Percentiles rank a stretch among this genome's conserved stretches.
These are phyloP conservation scores for Drosophila nr. fundita DNA, from an alignment of 2,888 invertebrate genomes.

Conservation along the genomic window DNA sequence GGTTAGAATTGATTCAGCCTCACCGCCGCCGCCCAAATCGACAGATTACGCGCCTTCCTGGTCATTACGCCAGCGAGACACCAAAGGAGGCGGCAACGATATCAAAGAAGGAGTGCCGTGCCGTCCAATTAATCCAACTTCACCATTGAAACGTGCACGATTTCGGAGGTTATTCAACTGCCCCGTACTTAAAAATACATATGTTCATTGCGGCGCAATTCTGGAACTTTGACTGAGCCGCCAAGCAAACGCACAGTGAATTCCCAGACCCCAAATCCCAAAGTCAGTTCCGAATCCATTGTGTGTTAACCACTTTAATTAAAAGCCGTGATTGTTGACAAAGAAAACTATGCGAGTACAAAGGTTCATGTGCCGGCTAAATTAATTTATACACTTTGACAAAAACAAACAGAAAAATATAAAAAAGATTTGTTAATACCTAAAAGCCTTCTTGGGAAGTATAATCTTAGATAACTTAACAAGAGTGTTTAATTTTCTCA, in stretches of 20 bases:
- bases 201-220: constrained; percentile 45
- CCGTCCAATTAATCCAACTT: constrained; percentile 51
- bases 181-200: constrained; percentile 23
- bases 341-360: constrained; percentile 29
- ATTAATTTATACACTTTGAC: constrained; percentile 23
- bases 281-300: constrained; percentile 21
- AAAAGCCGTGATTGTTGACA: constrained; percentile 18
- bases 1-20: constrained; percentile 55
- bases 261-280: constrained; percentile 20
- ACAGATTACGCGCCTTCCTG: constrained; percentile 40
- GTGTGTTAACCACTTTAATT: constrained; percentile 39
- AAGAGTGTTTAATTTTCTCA: neutral
- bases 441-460: neutral
- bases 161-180: constrained; percentile 65
- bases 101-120: constrained; percentile 60
- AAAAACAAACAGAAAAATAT: neutral
- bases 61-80: constrained; percentile 51
- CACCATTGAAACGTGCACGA: constrained; percentile 36
- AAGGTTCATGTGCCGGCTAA: neutral
- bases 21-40: constrained; percentile 27
- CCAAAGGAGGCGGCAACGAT: constrained; percentile 27
- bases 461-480: neutral
- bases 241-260: constrained; percentile 27
- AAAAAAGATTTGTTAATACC: neutral
- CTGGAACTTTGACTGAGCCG: constrained; percentile 37